phyloP scores from a whole-genome alignment of 1,140 invertebrate genomes.

The Calliopsis andreniformis region DNA sequence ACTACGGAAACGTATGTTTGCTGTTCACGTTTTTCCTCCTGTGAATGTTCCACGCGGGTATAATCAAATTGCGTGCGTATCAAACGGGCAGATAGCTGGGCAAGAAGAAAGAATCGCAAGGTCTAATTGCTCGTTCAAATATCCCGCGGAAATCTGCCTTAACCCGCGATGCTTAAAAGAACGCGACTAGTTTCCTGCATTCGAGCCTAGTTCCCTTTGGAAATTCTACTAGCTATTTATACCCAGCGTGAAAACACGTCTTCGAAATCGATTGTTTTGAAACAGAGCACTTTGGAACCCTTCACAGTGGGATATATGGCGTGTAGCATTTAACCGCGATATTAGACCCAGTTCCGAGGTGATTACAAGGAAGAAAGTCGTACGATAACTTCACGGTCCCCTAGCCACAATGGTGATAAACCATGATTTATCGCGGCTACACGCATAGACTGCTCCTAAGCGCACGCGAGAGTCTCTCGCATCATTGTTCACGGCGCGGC shows the following conservation, averaged over 20 bases:
- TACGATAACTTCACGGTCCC: conserved; percentile 34
- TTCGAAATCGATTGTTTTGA: background rate
- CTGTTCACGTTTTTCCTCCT: too few relatives aligned
- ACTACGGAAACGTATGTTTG: too few relatives aligned
- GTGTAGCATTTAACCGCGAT: conserved; percentile 25
- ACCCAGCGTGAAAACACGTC: too few relatives aligned
- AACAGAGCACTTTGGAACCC: background rate
- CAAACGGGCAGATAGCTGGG: background rate
- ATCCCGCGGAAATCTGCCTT: background rate
- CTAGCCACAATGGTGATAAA: conserved; percentile 45
- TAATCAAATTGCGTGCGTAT: background rate
- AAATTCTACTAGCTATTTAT: background rate
- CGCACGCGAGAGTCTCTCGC: conserved; percentile 50
- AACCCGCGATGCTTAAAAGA: background rate
- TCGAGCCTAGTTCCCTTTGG: too few relatives aligned
- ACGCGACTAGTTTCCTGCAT: too few relatives aligned
- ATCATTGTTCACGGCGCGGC: conserved; percentile 46
- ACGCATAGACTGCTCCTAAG: background rate
- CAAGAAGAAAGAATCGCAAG: background rate
- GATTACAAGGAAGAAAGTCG: conserved; percentile 36
- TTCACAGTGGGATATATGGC: conserved; percentile 1
- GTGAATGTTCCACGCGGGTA: background rate
- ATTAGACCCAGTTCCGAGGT: conserved; percentile 33
- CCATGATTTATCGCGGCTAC: conserved; percentile 52
- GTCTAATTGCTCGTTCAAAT: background rate